phyloP scores from a whole-genome alignment of 2,113 vertebrate genomes.

The Mus spicilegus region DNA sequence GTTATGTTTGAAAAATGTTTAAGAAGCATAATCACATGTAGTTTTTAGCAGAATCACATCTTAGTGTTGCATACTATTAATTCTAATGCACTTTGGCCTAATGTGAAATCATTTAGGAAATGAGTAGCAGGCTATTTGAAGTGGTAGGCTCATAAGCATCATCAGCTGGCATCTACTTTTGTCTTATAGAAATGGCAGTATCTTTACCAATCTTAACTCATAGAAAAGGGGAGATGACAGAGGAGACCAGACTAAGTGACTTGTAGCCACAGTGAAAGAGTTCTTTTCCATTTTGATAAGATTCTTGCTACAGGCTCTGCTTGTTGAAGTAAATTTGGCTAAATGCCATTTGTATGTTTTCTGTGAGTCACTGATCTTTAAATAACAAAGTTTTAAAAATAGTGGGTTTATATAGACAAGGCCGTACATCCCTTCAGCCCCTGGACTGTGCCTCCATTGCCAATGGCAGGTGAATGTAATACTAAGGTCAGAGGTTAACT shows the following conservation, averaged over 20 bases:
- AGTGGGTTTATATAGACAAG: not conserved
- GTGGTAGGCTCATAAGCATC: not conserved
- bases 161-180: not conserved
- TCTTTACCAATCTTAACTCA: constrained; percentile 50
- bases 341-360: constrained; percentile 60
- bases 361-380: constrained; percentile 50
- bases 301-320: constrained; percentile 61
- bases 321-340: constrained; percentile 58
- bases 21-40: constrained; percentile 1
- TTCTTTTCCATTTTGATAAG: constrained; percentile 61
- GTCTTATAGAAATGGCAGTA: not conserved
- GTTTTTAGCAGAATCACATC: constrained; percentile 14
- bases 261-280: constrained; percentile 23
- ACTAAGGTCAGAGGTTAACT: not conserved
- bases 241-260: not conserved
- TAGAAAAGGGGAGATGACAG: not conserved
- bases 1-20: constrained; percentile 21
- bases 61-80: constrained; percentile 19
- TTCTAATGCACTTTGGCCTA: not conserved
- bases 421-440: not conserved
- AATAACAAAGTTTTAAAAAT: constrained; percentile 41
- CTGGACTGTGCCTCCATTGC: constrained; percentile 4
- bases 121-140: not conserved
- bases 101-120: not conserved
- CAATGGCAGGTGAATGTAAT: not conserved